Conservation (phyloP, 2,113 vertebrate species). For the Salvelinus fontinalis region DNA sequence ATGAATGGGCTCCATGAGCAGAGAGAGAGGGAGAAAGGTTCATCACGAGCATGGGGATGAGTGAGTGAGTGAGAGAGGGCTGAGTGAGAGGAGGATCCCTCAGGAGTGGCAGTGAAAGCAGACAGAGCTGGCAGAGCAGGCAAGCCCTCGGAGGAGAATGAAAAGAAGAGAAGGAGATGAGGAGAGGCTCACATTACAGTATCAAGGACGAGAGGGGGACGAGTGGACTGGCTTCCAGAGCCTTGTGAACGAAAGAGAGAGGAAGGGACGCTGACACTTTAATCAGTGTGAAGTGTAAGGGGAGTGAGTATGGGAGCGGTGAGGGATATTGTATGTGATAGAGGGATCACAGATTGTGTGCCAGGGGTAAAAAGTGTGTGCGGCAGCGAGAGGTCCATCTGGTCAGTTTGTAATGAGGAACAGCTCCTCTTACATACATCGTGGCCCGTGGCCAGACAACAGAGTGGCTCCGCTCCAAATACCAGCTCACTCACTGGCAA, state of each 20-base stretch:
- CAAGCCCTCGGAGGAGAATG: too few species aligned
- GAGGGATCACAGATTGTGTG: background rate
- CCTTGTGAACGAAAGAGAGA: background rate
- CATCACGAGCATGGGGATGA: background rate
- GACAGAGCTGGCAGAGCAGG: background rate
- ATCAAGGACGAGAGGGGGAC: too few species aligned
- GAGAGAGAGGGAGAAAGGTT: background rate
- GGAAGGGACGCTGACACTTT: background rate
- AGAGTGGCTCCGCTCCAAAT: background rate
- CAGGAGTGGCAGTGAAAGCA: background rate
- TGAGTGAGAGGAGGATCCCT: background rate
- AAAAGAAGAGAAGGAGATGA: too few species aligned
- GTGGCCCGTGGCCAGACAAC: conserved; percentile 13
- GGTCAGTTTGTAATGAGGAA: conserved; percentile 3
- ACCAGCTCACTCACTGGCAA: conserved; percentile 23
- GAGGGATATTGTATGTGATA: background rate
- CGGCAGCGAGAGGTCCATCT: background rate
- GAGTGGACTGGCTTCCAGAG: too few species aligned
- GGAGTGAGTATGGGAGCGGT: background rate
- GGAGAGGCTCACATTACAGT: too few species aligned
- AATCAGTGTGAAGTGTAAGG: conserved; percentile 1
- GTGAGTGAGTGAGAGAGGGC: background rate
- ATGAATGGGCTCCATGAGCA: background rate
- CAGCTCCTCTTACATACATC: background rate
- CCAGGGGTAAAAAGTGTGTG: background rate